Evolutionary conservation across 2,113 vertebrate species (phyloP).

Genomic region (Rhodinocichla rosea): DNA sequence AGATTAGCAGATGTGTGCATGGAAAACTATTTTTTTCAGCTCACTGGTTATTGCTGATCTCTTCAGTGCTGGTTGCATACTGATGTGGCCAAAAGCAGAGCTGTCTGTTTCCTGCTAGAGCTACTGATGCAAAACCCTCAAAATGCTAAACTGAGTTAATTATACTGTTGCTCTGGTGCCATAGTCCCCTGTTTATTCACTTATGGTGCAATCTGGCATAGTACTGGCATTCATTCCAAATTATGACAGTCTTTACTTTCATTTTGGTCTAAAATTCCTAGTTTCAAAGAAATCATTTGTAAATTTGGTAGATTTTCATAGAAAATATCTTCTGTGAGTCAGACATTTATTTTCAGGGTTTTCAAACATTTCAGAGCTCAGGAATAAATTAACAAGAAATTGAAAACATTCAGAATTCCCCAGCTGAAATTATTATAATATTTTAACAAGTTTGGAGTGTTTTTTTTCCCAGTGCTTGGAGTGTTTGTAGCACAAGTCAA

Average conservation of each 20-base stretch:
- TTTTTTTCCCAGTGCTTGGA: background rate
- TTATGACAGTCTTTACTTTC: background rate
- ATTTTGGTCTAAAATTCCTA: background rate
- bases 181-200: background rate
- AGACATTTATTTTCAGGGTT: constrained; percentile 4
- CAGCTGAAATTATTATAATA: background rate
- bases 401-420: background rate
- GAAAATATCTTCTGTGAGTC: background rate
- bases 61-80: background rate
- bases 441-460: background rate
- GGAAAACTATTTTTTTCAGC: background rate
- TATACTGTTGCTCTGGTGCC: background rate
- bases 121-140: background rate
- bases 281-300: background rate
- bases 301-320: background rate
- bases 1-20: background rate
- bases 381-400: constrained; percentile 10
- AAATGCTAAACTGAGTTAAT: background rate
- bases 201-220: background rate
- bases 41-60: background rate
- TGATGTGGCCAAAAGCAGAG: background rate
- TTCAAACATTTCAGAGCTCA: constrained; percentile 21
- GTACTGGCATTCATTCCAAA: background rate
- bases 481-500: background rate
- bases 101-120: background rate